A percentile compares a stretch with the other conserved stretches of the same genome.
These are phyloP conservation scores for Epizoanthus rinbou DNA, from an alignment of 92 coral and sea anemone genomes.

Conservation along the genomic window DNA sequence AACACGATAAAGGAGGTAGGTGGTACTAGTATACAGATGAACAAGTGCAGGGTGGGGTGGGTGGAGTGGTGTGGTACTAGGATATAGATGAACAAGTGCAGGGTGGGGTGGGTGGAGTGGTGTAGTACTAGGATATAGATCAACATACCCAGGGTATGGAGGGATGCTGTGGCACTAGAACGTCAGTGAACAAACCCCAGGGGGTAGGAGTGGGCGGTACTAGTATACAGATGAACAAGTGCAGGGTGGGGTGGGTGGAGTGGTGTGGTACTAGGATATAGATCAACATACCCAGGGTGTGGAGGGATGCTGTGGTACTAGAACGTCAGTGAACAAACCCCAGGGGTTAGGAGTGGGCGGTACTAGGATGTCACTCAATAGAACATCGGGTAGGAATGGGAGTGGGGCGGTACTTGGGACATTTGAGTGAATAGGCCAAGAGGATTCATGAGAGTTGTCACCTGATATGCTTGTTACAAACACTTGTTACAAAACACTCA, in stretches of 20 bases:
- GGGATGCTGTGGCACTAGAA: background rate
- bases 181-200: background rate
- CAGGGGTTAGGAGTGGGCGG: background rate
- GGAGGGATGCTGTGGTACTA: background rate
- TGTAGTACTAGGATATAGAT: background rate
- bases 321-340: no score
- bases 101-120: background rate
- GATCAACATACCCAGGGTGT: background rate
- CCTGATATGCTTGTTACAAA: no score
- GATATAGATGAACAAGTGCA: background rate
- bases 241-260: background rate
- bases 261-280: background rate
- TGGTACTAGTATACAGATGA: background rate
- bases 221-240: background rate
- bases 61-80: background rate
- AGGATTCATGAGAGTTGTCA: no score
- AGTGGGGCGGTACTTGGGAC: no score
- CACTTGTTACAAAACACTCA: no score
- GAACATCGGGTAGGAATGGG: no score
- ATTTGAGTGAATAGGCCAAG: no score
- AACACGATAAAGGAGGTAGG: constrained; percentile 40
- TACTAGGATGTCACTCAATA: no score
- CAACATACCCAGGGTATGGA: background rate
- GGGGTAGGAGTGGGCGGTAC: background rate
- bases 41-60: background rate